Evolutionary conservation across 1,140 invertebrate genomes (phyloP).

Genomic region (Drosophila erecta): DNA sequence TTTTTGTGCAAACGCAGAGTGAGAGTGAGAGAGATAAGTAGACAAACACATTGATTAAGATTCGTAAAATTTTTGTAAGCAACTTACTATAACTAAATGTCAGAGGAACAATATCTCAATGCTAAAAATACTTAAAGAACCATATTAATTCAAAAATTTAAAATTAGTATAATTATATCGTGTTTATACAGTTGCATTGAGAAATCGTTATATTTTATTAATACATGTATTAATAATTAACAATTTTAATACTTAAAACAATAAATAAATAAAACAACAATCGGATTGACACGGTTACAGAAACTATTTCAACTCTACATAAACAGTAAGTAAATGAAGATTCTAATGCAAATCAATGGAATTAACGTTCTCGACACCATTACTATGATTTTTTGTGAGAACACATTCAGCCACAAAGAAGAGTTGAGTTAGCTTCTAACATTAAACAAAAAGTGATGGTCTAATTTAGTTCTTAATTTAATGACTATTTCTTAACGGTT

Average conservation of each 20-base stretch:
- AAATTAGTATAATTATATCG: no score
- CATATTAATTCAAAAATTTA: no score
- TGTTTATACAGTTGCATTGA: neutral
- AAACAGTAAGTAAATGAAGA: neutral
- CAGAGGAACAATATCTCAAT: constrained; percentile 15
- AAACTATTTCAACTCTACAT: neutral
- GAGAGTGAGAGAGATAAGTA: constrained; percentile 50
- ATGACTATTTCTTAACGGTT: no score
- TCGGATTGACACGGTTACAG: neutral
- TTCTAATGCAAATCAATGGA: neutral
- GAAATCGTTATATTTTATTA: neutral
- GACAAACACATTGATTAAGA: constrained; percentile 52
- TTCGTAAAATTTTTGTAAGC: constrained; percentile 8
- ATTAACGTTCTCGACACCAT: neutral
- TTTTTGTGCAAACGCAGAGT: constrained; percentile 64
- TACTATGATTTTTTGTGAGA: neutral
- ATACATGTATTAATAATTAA: constrained; percentile 2
- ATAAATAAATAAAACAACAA: no score
- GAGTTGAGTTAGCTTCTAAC: neutral
- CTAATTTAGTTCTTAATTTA: neutral
- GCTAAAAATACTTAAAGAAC: neutral
- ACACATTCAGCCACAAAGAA: constrained; percentile 12
- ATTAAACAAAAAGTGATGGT: neutral
- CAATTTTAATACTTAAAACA: neutral
- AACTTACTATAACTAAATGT: constrained; percentile 10